A percentile compares a stretch with the other conserved stretches of the same genome.
Evolutionary conservation across 2,113 vertebrate genomes (phyloP).

Genomic region (Carassius gibelio): DNA sequence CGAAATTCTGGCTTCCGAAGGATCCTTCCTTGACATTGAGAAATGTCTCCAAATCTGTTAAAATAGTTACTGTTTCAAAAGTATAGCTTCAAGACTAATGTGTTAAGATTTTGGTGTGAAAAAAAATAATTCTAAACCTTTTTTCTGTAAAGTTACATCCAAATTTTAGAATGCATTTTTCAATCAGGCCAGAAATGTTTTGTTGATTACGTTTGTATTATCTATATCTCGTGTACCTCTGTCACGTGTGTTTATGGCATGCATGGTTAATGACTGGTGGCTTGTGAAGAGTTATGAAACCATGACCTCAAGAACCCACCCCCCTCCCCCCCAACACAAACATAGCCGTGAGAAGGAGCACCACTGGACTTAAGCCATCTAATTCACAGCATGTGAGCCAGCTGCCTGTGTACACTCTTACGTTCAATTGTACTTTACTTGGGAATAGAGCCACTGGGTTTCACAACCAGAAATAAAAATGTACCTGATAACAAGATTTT

Average conservation of each 20-base stretch:
- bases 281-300: slow-evolving; percentile 66
- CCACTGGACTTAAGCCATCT: slow-evolving; percentile 64
- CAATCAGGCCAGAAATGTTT: not conserved
- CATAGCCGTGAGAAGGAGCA: slow-evolving; percentile 43
- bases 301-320: slow-evolving; percentile 63
- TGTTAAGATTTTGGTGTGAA: too few relatives aligned
- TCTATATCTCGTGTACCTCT: not conserved
- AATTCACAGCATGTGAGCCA: slow-evolving; percentile 68
- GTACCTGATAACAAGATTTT: slow-evolving; percentile 35
- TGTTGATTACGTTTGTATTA: not conserved
- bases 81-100: too few relatives aligned
- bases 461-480: slow-evolving; percentile 11
- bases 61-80: too few relatives aligned
- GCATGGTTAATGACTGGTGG: slow-evolving; percentile 61
- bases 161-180: not conserved
- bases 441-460: not conserved
- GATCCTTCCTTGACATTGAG: too few relatives aligned
- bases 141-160: too few relatives aligned
- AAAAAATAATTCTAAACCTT: too few relatives aligned
- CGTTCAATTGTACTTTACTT: slow-evolving; percentile 56
- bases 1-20: too few relatives aligned
- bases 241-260: slow-evolving; percentile 64
- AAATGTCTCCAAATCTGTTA: too few relatives aligned
- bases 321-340: slow-evolving; percentile 18
- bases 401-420: slow-evolving; percentile 62